phyloP scores from a whole-genome alignment of 2,113 vertebrate species.

The Dascyllus trimaculatus region DNA sequence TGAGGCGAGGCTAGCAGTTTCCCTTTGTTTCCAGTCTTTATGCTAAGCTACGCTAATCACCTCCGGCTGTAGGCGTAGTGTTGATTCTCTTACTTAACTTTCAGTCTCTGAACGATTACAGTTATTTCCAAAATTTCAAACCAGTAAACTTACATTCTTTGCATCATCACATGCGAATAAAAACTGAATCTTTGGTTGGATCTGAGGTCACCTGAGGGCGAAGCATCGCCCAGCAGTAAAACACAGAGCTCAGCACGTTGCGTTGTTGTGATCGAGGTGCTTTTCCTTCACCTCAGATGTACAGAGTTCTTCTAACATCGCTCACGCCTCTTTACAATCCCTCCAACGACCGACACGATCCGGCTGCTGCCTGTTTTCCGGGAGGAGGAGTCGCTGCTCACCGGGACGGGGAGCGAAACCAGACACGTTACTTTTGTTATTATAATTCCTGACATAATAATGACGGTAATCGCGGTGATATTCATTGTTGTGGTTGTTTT shows the following conservation, averaged over 20 bases:
- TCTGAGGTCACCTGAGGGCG: neutral
- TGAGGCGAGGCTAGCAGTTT: too few relatives aligned
- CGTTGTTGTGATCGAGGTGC: neutral
- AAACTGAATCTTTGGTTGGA: too few relatives aligned
- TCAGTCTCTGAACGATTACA: too few relatives aligned
- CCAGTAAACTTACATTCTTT: too few relatives aligned
- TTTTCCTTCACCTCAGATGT: neutral
- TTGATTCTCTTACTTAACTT: too few relatives aligned
- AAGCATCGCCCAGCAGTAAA: conserved; percentile 15
- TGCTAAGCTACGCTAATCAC: too few relatives aligned
- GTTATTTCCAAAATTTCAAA: too few relatives aligned
- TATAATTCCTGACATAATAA: conserved; percentile 40
- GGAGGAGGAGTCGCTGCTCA: conserved; percentile 19
- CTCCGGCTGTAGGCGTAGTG: too few relatives aligned
- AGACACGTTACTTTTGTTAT: conserved; percentile 38
- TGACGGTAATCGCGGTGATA: conserved; percentile 11
- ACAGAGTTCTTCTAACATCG: conserved; percentile 6
- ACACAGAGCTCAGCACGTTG: neutral
- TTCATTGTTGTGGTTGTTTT: conserved; percentile 30
- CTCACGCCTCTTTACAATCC: conserved; percentile 29
- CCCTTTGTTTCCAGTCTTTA: too few relatives aligned
- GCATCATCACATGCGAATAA: too few relatives aligned
- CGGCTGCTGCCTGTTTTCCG: conserved; percentile 23
- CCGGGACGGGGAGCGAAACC: conserved; percentile 20
- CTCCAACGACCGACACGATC: conserved; percentile 11